Conservation (phyloP, 2,888 invertebrate species). For the Orthosia gothica region DNA sequence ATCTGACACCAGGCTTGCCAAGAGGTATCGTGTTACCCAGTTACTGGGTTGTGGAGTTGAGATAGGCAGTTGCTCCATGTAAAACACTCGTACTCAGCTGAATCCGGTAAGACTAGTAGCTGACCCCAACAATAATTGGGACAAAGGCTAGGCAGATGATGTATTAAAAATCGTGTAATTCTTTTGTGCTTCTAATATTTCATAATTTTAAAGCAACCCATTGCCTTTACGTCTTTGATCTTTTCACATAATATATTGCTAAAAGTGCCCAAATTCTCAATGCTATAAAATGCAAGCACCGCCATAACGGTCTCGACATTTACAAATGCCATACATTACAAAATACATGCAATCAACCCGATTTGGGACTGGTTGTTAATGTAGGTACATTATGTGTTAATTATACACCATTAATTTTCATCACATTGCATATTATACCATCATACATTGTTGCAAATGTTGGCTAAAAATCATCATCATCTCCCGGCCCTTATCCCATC, state of each 20-base stretch:
- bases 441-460: conserved; percentile 16
- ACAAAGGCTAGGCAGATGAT: too few relatives aligned
- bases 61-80: too few relatives aligned
- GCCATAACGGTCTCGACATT: conserved; percentile 15
- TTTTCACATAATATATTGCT: conserved; percentile 3
- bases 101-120: too few relatives aligned
- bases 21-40: too few relatives aligned
- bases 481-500: too few relatives aligned
- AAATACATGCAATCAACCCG: conserved; percentile 36
- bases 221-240: conserved; percentile 5
- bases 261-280: not conserved
- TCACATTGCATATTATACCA: conserved; percentile 11
- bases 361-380: conserved; percentile 32
- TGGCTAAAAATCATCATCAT: not conserved
- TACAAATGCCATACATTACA: conserved; percentile 36
- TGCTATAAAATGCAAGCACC: conserved; percentile 18
- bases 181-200: too few relatives aligned
- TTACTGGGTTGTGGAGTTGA: too few relatives aligned
- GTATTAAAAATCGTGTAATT: too few relatives aligned
- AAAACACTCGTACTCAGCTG: too few relatives aligned
- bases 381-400: conserved; percentile 46
- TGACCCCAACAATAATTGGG: too few relatives aligned
- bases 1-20: too few relatives aligned
- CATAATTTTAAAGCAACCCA: not conserved
- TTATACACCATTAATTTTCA: conserved; percentile 54